Conservation (phyloP, 2,113 vertebrate genomes). For the Bothrops jararaca region DNA sequence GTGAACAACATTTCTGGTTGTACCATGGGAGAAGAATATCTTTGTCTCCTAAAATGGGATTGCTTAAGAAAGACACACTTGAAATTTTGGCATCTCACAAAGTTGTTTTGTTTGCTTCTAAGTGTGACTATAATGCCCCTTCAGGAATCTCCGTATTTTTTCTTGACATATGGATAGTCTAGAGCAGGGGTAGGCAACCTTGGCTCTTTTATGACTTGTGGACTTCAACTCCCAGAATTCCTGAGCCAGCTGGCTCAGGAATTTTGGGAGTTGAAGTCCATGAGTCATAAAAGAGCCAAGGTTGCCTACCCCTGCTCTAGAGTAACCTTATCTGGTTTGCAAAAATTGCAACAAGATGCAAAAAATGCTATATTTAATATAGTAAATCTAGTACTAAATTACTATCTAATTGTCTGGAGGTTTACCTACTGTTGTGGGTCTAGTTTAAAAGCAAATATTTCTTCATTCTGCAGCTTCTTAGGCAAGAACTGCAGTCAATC, state of each 20-base stretch:
- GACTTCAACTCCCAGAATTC: no score
- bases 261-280: no score
- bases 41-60: neutral
- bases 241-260: no score
- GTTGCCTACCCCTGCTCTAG: no score
- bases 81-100: neutral
- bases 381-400: neutral
- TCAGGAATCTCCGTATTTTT: neutral
- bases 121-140: neutral
- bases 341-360: neutral
- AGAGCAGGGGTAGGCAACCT: no score
- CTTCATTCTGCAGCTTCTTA: neutral
- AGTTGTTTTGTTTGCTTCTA: neutral
- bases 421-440: neutral
- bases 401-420: neutral
- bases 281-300: no score
- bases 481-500: neutral
- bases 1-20: neutral
- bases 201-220: no score
- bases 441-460: neutral
- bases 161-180: neutral
- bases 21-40: neutral
- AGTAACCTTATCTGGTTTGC: neutral
- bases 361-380: neutral
- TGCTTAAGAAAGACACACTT: neutral